Conservation (phyloP, 1,140 invertebrate genomes). For the Platorchestia sp. region DNA sequence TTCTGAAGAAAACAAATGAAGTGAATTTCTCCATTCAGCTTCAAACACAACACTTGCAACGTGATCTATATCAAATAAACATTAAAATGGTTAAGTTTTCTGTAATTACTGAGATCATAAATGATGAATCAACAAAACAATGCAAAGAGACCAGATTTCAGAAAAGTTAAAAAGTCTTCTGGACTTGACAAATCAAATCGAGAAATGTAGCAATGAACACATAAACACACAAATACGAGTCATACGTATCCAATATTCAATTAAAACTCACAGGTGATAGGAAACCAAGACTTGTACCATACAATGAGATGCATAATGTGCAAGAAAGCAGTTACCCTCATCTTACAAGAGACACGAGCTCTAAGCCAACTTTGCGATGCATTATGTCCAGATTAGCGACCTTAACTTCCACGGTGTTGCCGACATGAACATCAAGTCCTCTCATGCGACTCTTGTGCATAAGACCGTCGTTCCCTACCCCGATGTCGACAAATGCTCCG, state of each 20-base stretch:
- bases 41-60: not conserved
- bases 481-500: slow-evolving; percentile 91
- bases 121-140: too few species aligned
- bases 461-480: slow-evolving; percentile 82
- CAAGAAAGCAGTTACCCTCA: not conserved
- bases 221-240: too few species aligned
- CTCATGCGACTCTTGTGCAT: slow-evolving; percentile 80
- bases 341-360: not conserved
- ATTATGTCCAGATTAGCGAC: not conserved
- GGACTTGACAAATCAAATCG: not conserved
- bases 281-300: too few species aligned
- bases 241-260: too few species aligned
- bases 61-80: not conserved
- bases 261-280: too few species aligned
- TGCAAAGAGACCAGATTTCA: too few species aligned
- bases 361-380: not conserved
- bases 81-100: not conserved
- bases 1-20: not conserved
- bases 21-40: not conserved
- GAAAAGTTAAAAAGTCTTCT: too few species aligned
- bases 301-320: too few species aligned
- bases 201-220: not conserved
- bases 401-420: slow-evolving; percentile 73
- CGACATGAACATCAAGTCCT: slow-evolving; percentile 77
- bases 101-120: not conserved